Base-by-base conservation (phyloP, 2,113 vertebrate genomes). In the Otis tarda region DNA sequence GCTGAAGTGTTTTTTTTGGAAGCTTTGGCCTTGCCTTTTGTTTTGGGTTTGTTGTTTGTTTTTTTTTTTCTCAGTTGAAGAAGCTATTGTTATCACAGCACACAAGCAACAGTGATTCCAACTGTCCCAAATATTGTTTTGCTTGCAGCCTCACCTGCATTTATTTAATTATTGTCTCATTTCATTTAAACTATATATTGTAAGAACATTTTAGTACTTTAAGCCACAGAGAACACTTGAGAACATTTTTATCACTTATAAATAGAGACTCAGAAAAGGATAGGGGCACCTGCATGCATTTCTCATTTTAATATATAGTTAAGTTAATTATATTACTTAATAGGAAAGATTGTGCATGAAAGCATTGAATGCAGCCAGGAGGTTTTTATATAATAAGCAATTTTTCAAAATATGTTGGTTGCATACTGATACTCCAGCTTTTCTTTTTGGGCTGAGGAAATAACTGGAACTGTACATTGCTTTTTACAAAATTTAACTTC, bases 141-240 rank as follows among this genome's bases (percentile, higher is more conserved):
- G 10, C 61, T 93, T 92, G 31, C 35, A 75, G 37, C 39, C 60
- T 94, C 49, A 27, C 22, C 71, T 63, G 9, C 55, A 78, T 11
- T 92, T 91, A 55, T 61, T 87, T 96, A 82, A 77, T 97, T 82
- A 83, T 63, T 83, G 18, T 50, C 37, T 79, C 53, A 57, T 91
- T 93, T 90, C 7, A 35, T 63, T 95, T 93, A 85, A 95, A 57
- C 53, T 77, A 39, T 56, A 49, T 47, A 64, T 33, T 28, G 6
- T 76, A 91, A 82, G 70, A 92, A 91, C 49, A 59, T 83, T 94
- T 96, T 82, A 87, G 49, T 82, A 83, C 55, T 96, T 79, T 33
- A 87, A 87, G 83, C 35, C n/a, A 77, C 79, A 89, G 11, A 77
- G 17, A 95, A 81, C 39, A 61, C 28, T 87, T 67, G n/a, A 79